A percentile compares a stretch with the other conserved stretches of the same genome.
Evolutionary conservation across 2,797 vertebrate genomes (phyloP).

Genomic region (Gastrophryne carolinensis): DNA sequence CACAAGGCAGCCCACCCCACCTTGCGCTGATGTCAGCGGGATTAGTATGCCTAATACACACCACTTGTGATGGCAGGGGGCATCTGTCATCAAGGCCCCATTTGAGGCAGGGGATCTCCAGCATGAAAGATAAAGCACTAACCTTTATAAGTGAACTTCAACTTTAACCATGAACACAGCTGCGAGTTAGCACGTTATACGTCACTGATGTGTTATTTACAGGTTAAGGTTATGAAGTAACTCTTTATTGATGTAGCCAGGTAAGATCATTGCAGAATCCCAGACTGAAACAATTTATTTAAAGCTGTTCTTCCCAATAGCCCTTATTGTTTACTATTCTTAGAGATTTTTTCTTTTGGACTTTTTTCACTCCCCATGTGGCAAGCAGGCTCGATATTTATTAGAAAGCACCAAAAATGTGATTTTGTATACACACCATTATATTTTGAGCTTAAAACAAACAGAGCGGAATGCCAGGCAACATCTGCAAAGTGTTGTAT

Average conservation of each 20-base stretch:
- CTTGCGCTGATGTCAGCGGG: neutral
- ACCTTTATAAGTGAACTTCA: neutral
- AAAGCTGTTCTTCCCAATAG: neutral
- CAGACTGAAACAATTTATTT: neutral
- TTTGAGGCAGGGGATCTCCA: neutral
- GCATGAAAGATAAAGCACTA: neutral
- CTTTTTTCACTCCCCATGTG: neutral
- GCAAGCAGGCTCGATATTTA: slow-evolving; percentile 17
- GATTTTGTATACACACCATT: slow-evolving; percentile 26
- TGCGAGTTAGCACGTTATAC: neutral
- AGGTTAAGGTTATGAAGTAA: too few species aligned
- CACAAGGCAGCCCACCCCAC: neutral
- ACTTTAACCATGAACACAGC: neutral
- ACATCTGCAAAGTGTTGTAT: slow-evolving; percentile 33
- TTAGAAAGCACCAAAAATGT: neutral
- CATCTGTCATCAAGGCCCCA: neutral
- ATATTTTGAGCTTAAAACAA: slow-evolving; percentile 19
- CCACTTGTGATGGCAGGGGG: neutral
- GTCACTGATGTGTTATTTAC: too few species aligned
- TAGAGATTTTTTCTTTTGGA: neutral
- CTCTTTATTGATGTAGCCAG: too few species aligned
- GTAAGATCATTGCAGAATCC: neutral
- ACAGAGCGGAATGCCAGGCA: slow-evolving; percentile 1
- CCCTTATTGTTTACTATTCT: too few species aligned
- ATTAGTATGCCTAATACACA: neutral